Evolutionary conservation across 2,888 invertebrate species (phyloP), one percentile per base, ranked within the genome.

Genomic region (Minunthozetes semirufus): DNA sequence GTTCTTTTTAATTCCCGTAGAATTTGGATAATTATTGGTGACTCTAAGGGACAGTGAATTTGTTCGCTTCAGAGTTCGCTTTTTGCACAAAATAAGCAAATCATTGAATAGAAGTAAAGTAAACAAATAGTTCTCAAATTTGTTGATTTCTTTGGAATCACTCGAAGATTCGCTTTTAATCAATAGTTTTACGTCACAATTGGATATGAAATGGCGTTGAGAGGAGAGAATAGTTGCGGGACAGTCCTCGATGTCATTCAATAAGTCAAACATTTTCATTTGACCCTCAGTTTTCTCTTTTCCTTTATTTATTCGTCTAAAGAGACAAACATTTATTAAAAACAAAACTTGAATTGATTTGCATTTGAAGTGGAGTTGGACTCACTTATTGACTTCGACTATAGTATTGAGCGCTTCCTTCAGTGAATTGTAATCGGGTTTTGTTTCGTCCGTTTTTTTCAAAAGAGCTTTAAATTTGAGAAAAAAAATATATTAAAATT

Each of bases 221-320:
- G 87, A 79, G 89, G 89, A 83, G 91, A 78, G 25, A 13, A 78
- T 17, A 85, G 86, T 85, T 83, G 93, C 93, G 78, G 98, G 97
- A 84, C 96, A 97, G 83, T 94, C 93, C 82, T 98, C 97, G 81
- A 99, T 98, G 82, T 97, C 96, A 83, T 97, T 94, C 84, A 96
- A 93, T 79, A 97, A 93, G 85, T 95, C 94, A 85, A 99, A 96
- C 88, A 98, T 91, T 80, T 91, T 93, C 82, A 95, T 88, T 84
- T 95, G 93, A 17, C 93, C 93, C 85, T 98, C 98, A 0, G 96
- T 94, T 86, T 92, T 93, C 80, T 96, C 87, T 84, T 96, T 97
- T 84, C 96, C 95, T 85, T 98, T 97, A 84, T 99, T 99, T 80
- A 99, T 95, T 83, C 94, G 19, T 61, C 66, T 50, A 63, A 61